phyloP scores from a whole-genome alignment of 1,140 invertebrate species.

The Hyposmocoma kahamanoa region DNA sequence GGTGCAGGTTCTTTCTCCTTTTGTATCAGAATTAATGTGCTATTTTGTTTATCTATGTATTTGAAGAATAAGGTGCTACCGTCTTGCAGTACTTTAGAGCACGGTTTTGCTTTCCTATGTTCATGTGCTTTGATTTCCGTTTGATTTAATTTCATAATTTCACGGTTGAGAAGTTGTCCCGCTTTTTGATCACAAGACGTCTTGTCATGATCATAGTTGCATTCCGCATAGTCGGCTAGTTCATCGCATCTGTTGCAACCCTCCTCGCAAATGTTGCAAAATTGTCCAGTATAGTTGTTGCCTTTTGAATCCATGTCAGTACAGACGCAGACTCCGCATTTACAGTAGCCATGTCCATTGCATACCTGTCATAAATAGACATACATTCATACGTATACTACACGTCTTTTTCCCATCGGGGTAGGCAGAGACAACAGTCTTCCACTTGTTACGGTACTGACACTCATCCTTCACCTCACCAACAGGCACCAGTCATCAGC shows the following conservation, averaged over 20 bases:
- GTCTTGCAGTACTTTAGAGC: constrained; percentile 31
- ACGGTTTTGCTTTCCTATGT: constrained; percentile 30
- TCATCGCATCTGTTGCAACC: constrained; percentile 79
- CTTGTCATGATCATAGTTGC: constrained; percentile 67
- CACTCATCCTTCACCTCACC: too few species aligned
- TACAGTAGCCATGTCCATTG: constrained; percentile 78
- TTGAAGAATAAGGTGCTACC: constrained; percentile 33
- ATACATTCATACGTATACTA: neutral
- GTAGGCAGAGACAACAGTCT: too few species aligned
- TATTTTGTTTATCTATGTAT: constrained; percentile 27
- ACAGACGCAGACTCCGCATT: constrained; percentile 79
- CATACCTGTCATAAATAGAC: constrained; percentile 69
- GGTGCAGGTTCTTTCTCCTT: constrained; percentile 33
- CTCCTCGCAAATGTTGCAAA: constrained; percentile 80
- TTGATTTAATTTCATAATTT: constrained; percentile 31
- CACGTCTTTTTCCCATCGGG: too few species aligned
- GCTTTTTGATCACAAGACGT: constrained; percentile 74
- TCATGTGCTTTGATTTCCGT: constrained; percentile 30
- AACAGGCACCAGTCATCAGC: too few species aligned
- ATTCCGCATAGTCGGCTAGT: constrained; percentile 83
- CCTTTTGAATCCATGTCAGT: constrained; percentile 50
- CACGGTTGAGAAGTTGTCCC: constrained; percentile 53
- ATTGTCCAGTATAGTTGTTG: constrained; percentile 76
- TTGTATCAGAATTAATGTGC: constrained; percentile 31
- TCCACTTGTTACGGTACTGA: too few species aligned